Evolutionary conservation across 2,113 vertebrate species (phyloP).

Genomic region (Narcine bancroftii): DNA sequence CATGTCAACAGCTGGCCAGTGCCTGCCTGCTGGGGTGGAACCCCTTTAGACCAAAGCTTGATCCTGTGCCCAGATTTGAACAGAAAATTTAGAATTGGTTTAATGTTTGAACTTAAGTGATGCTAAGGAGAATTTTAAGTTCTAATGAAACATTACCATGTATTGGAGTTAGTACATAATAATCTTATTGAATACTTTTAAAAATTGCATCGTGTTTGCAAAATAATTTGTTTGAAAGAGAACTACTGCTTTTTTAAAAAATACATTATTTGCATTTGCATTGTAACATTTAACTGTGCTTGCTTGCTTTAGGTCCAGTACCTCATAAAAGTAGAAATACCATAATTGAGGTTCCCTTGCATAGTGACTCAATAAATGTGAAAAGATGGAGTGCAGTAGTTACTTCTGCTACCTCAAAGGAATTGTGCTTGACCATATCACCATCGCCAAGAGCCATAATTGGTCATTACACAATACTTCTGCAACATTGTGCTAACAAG

Average conservation of each 20-base stretch:
- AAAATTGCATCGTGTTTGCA: not conserved
- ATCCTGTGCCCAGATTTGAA: not conserved
- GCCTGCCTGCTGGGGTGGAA: no score
- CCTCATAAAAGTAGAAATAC: not conserved
- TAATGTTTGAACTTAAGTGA: not conserved
- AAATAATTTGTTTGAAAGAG: not conserved
- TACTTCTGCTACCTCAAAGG: constrained; percentile 51
- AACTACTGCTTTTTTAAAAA: not conserved
- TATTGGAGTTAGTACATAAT: not conserved
- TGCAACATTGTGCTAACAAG: constrained; percentile 50
- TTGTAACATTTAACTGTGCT: not conserved
- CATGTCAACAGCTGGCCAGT: not conserved
- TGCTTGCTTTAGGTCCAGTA: not conserved
- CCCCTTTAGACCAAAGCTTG: not conserved
- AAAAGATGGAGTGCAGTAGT: constrained; percentile 61
- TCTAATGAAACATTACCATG: not conserved
- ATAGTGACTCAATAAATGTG: constrained; percentile 47
- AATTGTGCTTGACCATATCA: constrained; percentile 58
- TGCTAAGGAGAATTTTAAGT: not conserved
- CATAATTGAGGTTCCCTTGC: not conserved
- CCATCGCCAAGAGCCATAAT: constrained; percentile 62
- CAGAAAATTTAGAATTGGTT: not conserved
- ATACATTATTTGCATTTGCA: not conserved
- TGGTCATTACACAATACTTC: constrained; percentile 67
- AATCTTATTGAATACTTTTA: not conserved